phyloP scores from a whole-genome alignment of 2,888 invertebrate species.

The Stictocephala bisonia region DNA sequence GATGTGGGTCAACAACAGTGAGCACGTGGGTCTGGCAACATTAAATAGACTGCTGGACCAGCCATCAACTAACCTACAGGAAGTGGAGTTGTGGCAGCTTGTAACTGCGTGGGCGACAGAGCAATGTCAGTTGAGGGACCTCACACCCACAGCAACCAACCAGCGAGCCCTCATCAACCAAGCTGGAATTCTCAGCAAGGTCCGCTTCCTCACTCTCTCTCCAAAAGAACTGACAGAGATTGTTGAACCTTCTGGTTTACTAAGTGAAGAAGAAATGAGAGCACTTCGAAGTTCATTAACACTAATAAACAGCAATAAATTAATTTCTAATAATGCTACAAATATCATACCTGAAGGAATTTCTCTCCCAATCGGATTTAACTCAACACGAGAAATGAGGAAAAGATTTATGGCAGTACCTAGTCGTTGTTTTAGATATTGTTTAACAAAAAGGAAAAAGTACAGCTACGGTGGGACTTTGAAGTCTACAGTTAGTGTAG shows the following conservation, averaged over 20 bases:
- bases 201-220: constrained; percentile 64
- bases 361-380: constrained; percentile 60
- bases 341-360: constrained; percentile 47
- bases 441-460: constrained; percentile 45
- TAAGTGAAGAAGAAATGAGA: constrained; percentile 63
- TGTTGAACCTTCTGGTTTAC: constrained; percentile 64
- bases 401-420: constrained; percentile 64
- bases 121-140: constrained; percentile 67
- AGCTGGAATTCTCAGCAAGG: constrained; percentile 65
- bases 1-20: constrained; percentile 67
- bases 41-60: constrained; percentile 68
- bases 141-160: constrained; percentile 65
- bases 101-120: constrained; percentile 69
- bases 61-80: constrained; percentile 67
- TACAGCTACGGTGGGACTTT: constrained; percentile 52
- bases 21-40: constrained; percentile 67
- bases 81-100: constrained; percentile 68
- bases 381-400: constrained; percentile 59
- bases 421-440: constrained; percentile 63
- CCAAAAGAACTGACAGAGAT: constrained; percentile 64
- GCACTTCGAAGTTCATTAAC: constrained; percentile 32
- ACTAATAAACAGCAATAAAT: neutral
- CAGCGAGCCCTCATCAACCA: constrained; percentile 66
- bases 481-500: constrained; percentile 62
- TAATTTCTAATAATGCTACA: neutral